These are phyloP conservation scores for Poeciliopsis turneri DNA, from an alignment of 2,797 vertebrate species.

Conservation along the genomic window DNA sequence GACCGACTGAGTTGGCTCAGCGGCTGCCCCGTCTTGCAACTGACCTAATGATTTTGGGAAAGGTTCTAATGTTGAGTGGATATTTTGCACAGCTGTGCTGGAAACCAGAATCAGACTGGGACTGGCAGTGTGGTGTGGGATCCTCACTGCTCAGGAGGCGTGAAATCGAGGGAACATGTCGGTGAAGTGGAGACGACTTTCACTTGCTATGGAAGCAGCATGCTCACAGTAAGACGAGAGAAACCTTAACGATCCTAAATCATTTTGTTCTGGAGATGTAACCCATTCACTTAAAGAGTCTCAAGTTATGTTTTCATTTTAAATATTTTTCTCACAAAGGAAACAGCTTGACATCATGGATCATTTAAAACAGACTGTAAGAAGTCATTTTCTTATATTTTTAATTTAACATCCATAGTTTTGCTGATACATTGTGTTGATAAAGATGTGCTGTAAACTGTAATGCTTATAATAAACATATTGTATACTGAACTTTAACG, in stretches of 20 bases:
- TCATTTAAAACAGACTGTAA: not conserved
- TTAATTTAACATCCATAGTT: not conserved
- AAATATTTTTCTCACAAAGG: not conserved
- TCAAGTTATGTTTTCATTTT: not conserved
- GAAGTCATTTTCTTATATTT: not conserved
- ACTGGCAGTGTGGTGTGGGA: conserved; percentile 1
- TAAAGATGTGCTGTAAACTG: not conserved
- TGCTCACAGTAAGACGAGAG: not conserved
- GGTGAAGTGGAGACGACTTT: not conserved
- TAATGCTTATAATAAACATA: not conserved
- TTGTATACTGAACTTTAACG: not conserved
- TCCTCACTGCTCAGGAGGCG: not conserved
- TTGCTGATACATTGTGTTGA: not conserved
- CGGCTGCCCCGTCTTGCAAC: not conserved
- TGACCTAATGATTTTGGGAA: not conserved
- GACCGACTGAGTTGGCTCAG: not conserved
- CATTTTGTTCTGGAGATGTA: not conserved
- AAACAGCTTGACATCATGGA: not conserved
- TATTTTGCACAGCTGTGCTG: conserved; percentile 8
- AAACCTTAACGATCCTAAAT: not conserved
- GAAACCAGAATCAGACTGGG: not conserved
- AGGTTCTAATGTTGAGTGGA: not conserved
- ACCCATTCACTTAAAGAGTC: not conserved
- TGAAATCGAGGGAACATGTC: not conserved
- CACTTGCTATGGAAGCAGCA: too few species aligned